Percentiles rank a stretch among this genome's conserved stretches.
Conservation (phyloP, 2,888 invertebrate species). For the Hecatera dysodea region DNA sequence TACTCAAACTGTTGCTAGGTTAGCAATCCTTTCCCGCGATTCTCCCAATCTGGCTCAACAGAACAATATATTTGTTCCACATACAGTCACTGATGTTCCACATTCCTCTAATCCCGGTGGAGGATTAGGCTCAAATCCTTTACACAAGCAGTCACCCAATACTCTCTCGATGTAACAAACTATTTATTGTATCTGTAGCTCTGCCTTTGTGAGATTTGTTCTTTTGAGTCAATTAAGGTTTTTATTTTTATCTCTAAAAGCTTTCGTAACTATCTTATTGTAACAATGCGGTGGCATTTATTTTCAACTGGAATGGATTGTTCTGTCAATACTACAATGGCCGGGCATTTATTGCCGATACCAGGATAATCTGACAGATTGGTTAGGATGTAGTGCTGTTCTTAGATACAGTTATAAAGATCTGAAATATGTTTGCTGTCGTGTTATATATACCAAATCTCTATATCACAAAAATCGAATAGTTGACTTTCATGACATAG, state of each 20-base stretch:
- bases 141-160: constrained; percentile 50
- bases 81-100: constrained; percentile 48
- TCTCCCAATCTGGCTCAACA: constrained; percentile 31
- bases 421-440: too few species aligned
- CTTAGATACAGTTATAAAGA: too few species aligned
- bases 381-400: background rate
- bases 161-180: constrained; percentile 28
- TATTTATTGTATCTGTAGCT: constrained; percentile 19
- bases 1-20: constrained; percentile 49
- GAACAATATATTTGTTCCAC: constrained; percentile 48
- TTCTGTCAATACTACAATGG: background rate
- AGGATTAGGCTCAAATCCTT: constrained; percentile 51
- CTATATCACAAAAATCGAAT: too few species aligned
- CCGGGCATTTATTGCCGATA: background rate
- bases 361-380: background rate
- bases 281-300: background rate
- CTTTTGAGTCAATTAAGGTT: background rate
- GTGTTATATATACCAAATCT: too few species aligned
- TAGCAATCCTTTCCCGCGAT: constrained; percentile 32
- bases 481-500: too few species aligned
- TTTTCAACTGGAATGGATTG: background rate
- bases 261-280: background rate
- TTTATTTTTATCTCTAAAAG: background rate
- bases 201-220: constrained; percentile 24
- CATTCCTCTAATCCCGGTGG: constrained; percentile 24